These are phyloP conservation scores for Leucophenga maculata DNA, from an alignment of 2,888 invertebrate species.

Conservation along the genomic window DNA sequence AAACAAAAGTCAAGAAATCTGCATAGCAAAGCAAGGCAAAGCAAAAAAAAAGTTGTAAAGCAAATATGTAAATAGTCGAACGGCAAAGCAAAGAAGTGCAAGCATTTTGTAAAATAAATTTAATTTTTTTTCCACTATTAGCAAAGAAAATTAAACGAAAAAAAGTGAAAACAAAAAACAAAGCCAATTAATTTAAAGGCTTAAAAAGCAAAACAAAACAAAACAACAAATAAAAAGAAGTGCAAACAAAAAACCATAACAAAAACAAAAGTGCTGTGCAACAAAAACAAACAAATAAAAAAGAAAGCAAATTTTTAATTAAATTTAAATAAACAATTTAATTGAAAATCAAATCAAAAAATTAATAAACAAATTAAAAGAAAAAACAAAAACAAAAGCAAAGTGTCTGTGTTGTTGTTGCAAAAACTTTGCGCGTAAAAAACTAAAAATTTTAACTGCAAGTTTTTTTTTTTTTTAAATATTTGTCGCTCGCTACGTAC, in stretches of 20 bases:
- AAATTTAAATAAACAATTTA: neutral
- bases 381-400: neutral
- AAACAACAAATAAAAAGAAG: neutral
- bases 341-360: neutral
- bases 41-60: neutral
- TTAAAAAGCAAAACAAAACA: neutral
- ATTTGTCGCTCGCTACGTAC: neutral
- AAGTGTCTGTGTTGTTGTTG: neutral
- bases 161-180: too few species aligned
- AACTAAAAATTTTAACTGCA: too few species aligned
- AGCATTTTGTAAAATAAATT: slow-evolving; percentile 19
- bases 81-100: slow-evolving; percentile 12
- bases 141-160: neutral
- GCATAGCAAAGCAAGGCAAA: slow-evolving; percentile 6
- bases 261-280: slow-evolving; percentile 22
- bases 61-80: neutral
- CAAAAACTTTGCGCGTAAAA: neutral
- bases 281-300: slow-evolving; percentile 11
- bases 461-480: neutral
- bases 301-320: slow-evolving; percentile 13
- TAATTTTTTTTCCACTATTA: slow-evolving; percentile 13
- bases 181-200: neutral
- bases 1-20: slow-evolving; percentile 40
- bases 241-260: slow-evolving; percentile 22
- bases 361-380: neutral